These are phyloP conservation scores for Chouioia cunea DNA, from an alignment of 2,888 invertebrate species.

Conservation along the genomic window DNA sequence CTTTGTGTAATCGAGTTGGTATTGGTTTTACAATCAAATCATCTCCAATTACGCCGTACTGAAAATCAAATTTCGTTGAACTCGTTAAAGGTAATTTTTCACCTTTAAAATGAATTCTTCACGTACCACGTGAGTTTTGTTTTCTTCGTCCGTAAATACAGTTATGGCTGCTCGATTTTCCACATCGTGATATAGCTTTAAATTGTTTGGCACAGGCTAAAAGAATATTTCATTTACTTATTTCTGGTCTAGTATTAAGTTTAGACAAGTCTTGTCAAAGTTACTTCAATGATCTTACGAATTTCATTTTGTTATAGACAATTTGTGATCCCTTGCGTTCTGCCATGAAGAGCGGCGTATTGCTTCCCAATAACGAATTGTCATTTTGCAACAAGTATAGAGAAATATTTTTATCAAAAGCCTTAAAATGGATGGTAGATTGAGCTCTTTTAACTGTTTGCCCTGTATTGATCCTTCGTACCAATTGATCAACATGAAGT, in stretches of 20 bases:
- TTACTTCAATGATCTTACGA: slow-evolving; percentile 8
- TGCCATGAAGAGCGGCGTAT: slow-evolving; percentile 26
- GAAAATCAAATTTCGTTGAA: background rate
- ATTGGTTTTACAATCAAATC: slow-evolving; percentile 14
- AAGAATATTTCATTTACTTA: background rate
- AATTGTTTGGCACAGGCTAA: slow-evolving; percentile 19
- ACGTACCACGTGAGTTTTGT: slow-evolving; percentile 29
- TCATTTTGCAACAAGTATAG: slow-evolving; percentile 29
- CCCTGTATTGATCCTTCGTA: background rate
- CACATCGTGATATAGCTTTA: slow-evolving; percentile 26
- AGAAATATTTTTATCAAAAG: slow-evolving; percentile 23
- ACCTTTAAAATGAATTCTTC: background rate
- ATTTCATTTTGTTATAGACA: slow-evolving; percentile 4
- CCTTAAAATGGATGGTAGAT: slow-evolving; percentile 9
- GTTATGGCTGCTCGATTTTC: slow-evolving; percentile 24
- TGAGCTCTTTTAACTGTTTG: background rate
- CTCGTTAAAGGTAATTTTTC: background rate
- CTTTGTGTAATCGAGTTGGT: slow-evolving; percentile 10
- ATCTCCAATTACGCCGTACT: slow-evolving; percentile 27
- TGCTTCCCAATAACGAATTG: slow-evolving; percentile 13
- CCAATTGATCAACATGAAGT: slow-evolving; percentile 3
- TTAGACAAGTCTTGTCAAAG: background rate
- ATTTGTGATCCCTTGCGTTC: background rate
- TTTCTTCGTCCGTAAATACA: background rate
- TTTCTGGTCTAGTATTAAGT: background rate